These are phyloP conservation scores for Zaprionus ghesquierei DNA, from an alignment of 1,140 invertebrate genomes.

Conservation along the genomic window DNA sequence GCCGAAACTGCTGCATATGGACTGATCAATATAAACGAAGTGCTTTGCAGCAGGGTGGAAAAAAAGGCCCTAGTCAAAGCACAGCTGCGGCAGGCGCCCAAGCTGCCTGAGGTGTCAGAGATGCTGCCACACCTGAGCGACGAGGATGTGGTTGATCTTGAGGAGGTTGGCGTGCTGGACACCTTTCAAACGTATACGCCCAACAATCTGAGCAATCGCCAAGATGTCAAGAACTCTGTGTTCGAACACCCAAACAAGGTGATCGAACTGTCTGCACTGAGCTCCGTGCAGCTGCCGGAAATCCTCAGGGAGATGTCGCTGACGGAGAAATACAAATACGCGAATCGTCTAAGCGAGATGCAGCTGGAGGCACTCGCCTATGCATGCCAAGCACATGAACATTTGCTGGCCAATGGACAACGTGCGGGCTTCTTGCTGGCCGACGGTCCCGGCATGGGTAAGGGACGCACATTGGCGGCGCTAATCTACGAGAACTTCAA, in stretches of 20 bases:
- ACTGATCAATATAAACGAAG: neutral
- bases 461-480: conserved; percentile 98
- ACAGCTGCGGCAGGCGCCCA: neutral
- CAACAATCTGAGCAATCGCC: neutral
- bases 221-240: neutral
- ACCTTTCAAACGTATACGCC: neutral
- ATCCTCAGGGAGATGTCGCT: conserved; percentile 94
- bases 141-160: conserved; percentile 7
- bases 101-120: neutral
- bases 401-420: conserved; percentile 93
- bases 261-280: conserved; percentile 98
- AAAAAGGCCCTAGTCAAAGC: neutral
- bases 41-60: neutral
- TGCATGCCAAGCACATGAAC: conserved; percentile 97
- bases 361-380: conserved; percentile 98
- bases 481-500: conserved; percentile 99
- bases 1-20: no score
- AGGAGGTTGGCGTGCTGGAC: neutral
- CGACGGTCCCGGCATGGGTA: conserved; percentile 99
- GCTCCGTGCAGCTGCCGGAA: conserved; percentile 97
- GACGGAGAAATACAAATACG: conserved; percentile 91
- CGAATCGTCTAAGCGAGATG: conserved; percentile 94
- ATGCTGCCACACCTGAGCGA: neutral
- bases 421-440: conserved; percentile 98
- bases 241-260: conserved; percentile 96